Percentiles rank a stretch among this genome's conserved stretches.
Conservation (phyloP, 2,888 invertebrate species). For the Zygogramma bicolorata region DNA sequence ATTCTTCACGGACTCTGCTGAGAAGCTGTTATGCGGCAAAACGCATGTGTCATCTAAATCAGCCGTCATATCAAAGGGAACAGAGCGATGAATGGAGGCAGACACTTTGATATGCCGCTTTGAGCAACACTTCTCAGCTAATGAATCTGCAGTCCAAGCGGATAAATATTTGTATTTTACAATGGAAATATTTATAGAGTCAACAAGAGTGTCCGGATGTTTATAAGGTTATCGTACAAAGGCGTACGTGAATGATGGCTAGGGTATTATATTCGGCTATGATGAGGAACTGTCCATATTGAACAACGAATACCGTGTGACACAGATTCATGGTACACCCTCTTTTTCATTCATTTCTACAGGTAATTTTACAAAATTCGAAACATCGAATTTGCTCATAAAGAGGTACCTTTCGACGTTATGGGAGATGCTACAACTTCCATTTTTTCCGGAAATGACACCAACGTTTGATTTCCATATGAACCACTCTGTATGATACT, state of each 20-base stretch:
- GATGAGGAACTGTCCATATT: too few species aligned
- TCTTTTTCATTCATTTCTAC: too few species aligned
- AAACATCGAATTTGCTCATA: too few species aligned
- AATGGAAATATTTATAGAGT: conserved; percentile 57
- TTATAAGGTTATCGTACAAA: conserved; percentile 52
- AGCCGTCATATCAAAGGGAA: conserved; percentile 29
- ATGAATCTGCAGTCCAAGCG: conserved; percentile 54
- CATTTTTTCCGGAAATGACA: too few species aligned
- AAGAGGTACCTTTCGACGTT: too few species aligned
- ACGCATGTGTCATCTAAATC: conserved; percentile 36
- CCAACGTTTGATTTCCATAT: too few species aligned
- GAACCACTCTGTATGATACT: too few species aligned
- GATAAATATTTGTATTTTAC: conserved; percentile 55
- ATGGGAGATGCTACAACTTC: too few species aligned
- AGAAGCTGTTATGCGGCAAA: conserved; percentile 25
- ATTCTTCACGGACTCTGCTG: neutral
- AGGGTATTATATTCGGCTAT: neutral
- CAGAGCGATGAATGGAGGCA: conserved; percentile 58
- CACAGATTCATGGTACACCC: too few species aligned
- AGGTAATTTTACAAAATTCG: too few species aligned
- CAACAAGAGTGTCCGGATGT: conserved; percentile 54
- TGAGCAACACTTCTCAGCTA: conserved; percentile 57
- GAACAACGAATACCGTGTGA: too few species aligned
- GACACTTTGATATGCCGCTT: conserved; percentile 59
- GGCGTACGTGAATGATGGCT: conserved; percentile 3